Evolutionary conservation across 2,888 invertebrate genomes (phyloP).

Genomic region (Microplitis deprimator): DNA sequence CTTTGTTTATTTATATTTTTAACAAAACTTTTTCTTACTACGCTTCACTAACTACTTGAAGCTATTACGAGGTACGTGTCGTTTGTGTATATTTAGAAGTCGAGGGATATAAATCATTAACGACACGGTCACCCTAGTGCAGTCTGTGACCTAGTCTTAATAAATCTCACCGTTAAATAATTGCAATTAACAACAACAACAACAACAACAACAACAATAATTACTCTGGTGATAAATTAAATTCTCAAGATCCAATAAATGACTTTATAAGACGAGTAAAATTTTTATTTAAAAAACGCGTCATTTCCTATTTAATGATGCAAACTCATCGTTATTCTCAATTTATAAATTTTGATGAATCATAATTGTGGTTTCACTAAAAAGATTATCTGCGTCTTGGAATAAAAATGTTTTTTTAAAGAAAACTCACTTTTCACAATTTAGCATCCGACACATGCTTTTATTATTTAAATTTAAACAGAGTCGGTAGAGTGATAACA

Average conservation of each 20-base stretch:
- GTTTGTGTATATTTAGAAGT: constrained; percentile 29
- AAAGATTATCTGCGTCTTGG: no score
- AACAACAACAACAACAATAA: not conserved
- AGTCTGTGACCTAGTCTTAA: constrained; percentile 1
- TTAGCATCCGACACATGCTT: no score
- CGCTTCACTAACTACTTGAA: not conserved
- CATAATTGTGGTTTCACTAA: no score
- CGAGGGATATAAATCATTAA: constrained; percentile 23
- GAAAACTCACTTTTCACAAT: no score
- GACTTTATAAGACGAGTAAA: no score
- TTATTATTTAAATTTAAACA: no score
- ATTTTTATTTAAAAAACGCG: not conserved
- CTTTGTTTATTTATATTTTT: not conserved
- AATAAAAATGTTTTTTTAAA: no score
- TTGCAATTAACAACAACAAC: not conserved
- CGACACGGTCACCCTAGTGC: not conserved
- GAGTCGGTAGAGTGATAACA: no score
- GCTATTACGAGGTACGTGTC: constrained; percentile 15
- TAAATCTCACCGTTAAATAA: not conserved
- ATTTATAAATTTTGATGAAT: no score
- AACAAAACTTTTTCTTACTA: constrained; percentile 4
- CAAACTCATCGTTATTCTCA: no score
- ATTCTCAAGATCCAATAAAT: not conserved
- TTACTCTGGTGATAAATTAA: not conserved
- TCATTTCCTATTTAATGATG: not conserved